Conservation (phyloP, 2,888 invertebrate species). For the Pimpla rufipes region DNA sequence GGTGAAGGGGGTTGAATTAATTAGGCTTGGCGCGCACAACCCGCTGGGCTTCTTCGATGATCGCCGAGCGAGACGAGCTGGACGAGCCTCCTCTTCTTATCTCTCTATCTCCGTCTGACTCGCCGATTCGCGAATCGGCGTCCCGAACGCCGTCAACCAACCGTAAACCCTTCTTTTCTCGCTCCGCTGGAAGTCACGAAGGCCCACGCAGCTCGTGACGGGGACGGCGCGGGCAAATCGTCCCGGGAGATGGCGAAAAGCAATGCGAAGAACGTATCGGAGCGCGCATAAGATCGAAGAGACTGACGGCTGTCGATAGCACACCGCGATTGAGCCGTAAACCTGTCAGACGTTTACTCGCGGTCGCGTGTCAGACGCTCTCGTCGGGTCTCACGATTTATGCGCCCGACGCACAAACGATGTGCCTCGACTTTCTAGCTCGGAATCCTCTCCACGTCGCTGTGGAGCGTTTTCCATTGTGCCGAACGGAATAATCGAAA, state of each 20-base stretch:
- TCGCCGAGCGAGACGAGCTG: background rate
- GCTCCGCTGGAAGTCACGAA: slow-evolving; percentile 4
- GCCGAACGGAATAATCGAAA: background rate
- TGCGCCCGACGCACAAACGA: slow-evolving; percentile 6
- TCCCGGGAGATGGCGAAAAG: slow-evolving; percentile 18
- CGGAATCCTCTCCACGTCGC: background rate
- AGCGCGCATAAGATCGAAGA: slow-evolving; percentile 16
- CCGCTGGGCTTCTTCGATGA: slow-evolving; percentile 3
- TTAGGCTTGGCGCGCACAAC: slow-evolving; percentile 25
- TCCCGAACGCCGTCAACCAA: background rate
- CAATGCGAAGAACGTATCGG: slow-evolving; percentile 14
- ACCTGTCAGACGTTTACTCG: slow-evolving; percentile 62
- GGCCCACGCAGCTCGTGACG: slow-evolving; percentile 12
- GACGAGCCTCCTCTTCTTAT: slow-evolving; percentile 11
- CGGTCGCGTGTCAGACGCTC: slow-evolving; percentile 10
- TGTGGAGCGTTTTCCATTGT: background rate
- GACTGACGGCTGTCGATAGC: slow-evolving; percentile 63
- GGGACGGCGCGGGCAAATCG: background rate
- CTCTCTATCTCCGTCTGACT: slow-evolving; percentile 8
- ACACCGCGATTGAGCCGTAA: slow-evolving; percentile 66
- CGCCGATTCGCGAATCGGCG: slow-evolving; percentile 11
- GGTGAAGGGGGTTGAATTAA: slow-evolving; percentile 11
- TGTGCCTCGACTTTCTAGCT: slow-evolving; percentile 2
- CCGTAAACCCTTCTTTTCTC: slow-evolving; percentile 26
- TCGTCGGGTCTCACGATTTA: slow-evolving; percentile 57